Base-by-base conservation (phyloP, 2,888 invertebrate genomes). In the Acrobeloides nanus region DNA sequence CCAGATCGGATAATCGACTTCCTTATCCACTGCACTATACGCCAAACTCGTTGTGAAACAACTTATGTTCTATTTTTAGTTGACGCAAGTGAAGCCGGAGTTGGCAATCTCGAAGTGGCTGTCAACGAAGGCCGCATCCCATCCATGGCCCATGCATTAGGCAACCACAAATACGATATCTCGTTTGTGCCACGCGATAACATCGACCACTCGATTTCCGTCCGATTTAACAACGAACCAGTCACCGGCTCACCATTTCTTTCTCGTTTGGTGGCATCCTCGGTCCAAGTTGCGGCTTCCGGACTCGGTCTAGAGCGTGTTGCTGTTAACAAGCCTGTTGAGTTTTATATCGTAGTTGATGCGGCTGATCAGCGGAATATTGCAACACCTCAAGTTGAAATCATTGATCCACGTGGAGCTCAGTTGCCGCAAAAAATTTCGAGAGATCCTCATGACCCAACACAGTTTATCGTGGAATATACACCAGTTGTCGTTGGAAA, bases 61-160 rank as follows among this genome's bases (percentile, higher is more conserved):
- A n/a, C n/a, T n/a, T n/a, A n/a, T n/a, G n/a, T 48, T 23, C 23
- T 35, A 25, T 38, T 53, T 64, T 39, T 48, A 64, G 72, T 97
- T 74, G 95, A 97, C 77, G 95, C 95, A 12, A 88, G 89, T 73
- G 88, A 90, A 76, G 95, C 95, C 4, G 97, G 95, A 17, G 90
- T 95, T 0, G 97, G 97, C 20, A 95, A 97, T 76, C 79, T 97
- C 34, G 95, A 97, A 76, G 52, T 97, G 50, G 90, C 92, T 0
- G 93, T 97, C 24, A 95, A 97, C 73, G 90, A 92, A 6, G 95
- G 95, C 0, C 57, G 53, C 53, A 92, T 95, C 26, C 90, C 93
- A 0, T 92, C 92, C 0, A 89, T 89, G 21, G 92, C 92, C 10
- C 89, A 92, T 73, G 89, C 89, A 0, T 89, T 92, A 74, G 93